Evolutionary conservation across 2,888 invertebrate genomes (phyloP).

Genomic region (Apoda limacodes): DNA sequence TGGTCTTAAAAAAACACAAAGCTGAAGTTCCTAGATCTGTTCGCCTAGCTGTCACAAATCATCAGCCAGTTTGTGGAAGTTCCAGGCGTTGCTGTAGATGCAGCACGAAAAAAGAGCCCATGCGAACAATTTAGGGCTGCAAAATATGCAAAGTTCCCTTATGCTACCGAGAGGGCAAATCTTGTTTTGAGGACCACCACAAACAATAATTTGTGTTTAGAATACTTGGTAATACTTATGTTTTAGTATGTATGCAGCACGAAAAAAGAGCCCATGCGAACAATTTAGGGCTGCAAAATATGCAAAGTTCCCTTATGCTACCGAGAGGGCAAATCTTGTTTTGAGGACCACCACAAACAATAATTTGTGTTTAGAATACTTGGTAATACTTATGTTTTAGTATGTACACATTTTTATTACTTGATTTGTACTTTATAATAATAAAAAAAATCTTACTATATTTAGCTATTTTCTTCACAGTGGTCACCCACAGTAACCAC

Average conservation of each 20-base stretch:
- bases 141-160: conserved; percentile 15
- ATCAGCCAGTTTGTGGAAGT: conserved; percentile 14
- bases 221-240: too few relatives aligned
- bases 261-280: conserved; percentile 15
- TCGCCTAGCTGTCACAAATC: too few relatives aligned
- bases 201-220: conserved; percentile 8
- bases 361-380: too few relatives aligned
- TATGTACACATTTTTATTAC: too few relatives aligned
- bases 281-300: conserved; percentile 13
- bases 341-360: conserved; percentile 7
- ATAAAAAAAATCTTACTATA: too few relatives aligned
- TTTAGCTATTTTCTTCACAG: too few relatives aligned
- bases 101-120: conserved; percentile 17
- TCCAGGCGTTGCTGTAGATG: conserved; percentile 17
- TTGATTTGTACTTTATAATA: too few relatives aligned
- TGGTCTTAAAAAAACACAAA: conserved; percentile 13
- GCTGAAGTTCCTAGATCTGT: conserved; percentile 14
- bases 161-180: conserved; percentile 13
- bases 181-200: conserved; percentile 9
- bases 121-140: conserved; percentile 14
- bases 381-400: too few relatives aligned
- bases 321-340: conserved; percentile 13
- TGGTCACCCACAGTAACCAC: too few relatives aligned
- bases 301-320: conserved; percentile 15
- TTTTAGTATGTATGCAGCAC: too few relatives aligned